Conservation (phyloP, 2,888 invertebrate species). For the Sinodicranocentrus sp. region DNA sequence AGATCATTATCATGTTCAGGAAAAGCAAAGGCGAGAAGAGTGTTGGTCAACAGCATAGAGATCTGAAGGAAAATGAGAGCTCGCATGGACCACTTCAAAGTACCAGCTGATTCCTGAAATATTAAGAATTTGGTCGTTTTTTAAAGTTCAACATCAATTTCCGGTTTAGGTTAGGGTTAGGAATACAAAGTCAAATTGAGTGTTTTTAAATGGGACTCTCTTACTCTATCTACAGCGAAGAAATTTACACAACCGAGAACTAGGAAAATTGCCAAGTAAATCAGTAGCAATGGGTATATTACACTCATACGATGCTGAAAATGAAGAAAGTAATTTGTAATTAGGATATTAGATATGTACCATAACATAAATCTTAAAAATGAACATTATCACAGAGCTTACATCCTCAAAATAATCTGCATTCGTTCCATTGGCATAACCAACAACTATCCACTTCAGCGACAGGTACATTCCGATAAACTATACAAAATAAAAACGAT, state of each 20-base stretch:
- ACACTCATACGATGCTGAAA: conserved; percentile 57
- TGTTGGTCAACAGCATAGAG: conserved; percentile 47
- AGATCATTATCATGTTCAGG: conserved; percentile 55
- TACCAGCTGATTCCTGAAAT: conserved; percentile 35
- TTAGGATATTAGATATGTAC: no score
- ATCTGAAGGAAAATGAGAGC: conserved; percentile 53
- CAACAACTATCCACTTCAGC: conserved; percentile 48
- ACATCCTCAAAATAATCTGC: conserved; percentile 55
- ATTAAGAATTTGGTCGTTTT: not conserved
- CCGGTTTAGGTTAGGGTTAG: not conserved
- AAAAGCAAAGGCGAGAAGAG: conserved; percentile 46
- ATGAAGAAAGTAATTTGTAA: not conserved
- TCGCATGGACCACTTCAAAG: conserved; percentile 53
- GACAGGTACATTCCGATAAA: conserved; percentile 60
- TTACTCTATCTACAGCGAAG: conserved; percentile 47
- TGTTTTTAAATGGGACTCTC: not conserved
- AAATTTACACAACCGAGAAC: conserved; percentile 56
- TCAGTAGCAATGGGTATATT: conserved; percentile 38
- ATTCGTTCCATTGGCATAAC: conserved; percentile 42
- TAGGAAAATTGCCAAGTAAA: conserved; percentile 42
- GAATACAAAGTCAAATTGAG: not conserved
- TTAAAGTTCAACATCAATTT: not conserved
- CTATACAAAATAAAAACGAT: conserved; percentile 23
- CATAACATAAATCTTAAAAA: no score
- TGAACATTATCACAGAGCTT: no score